A percentile compares a stretch with the other conserved stretches of the same genome.
Conservation (phyloP, 2,888 invertebrate species). For the Crepidodera aurea region DNA sequence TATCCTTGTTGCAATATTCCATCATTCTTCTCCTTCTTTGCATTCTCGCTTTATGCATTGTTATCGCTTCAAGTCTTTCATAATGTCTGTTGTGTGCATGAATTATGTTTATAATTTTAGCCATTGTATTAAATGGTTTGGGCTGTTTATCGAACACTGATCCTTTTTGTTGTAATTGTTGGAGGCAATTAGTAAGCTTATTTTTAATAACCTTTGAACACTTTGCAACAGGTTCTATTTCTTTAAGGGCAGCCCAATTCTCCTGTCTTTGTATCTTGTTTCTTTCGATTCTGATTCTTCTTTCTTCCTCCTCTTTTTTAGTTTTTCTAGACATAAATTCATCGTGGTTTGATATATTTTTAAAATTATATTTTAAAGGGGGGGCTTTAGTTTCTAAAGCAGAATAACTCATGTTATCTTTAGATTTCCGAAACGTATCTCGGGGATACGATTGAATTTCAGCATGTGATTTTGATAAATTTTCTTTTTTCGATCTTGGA, state of each 20-base stretch:
- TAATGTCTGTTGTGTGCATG: background rate
- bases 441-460: no score
- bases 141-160: slow-evolving; percentile 4
- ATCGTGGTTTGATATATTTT: background rate
- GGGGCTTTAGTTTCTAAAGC: no score
- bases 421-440: no score
- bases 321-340: background rate
- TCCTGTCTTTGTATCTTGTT: background rate
- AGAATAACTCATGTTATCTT: no score
- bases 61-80: background rate
- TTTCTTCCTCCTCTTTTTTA: background rate
- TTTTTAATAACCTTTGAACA: background rate
- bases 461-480: background rate
- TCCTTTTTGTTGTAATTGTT: background rate
- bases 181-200: background rate
- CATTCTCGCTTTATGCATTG: background rate
- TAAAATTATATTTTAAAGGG: background rate
- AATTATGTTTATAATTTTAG: slow-evolving; percentile 12
- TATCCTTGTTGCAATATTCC: background rate
- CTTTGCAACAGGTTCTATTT: background rate
- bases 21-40: background rate
- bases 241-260: slow-evolving; percentile 1
- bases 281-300: background rate
- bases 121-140: background rate
- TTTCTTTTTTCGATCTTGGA: background rate